phyloP scores from a whole-genome alignment of 2,797 vertebrate genomes.

The Chrosomus eos region DNA sequence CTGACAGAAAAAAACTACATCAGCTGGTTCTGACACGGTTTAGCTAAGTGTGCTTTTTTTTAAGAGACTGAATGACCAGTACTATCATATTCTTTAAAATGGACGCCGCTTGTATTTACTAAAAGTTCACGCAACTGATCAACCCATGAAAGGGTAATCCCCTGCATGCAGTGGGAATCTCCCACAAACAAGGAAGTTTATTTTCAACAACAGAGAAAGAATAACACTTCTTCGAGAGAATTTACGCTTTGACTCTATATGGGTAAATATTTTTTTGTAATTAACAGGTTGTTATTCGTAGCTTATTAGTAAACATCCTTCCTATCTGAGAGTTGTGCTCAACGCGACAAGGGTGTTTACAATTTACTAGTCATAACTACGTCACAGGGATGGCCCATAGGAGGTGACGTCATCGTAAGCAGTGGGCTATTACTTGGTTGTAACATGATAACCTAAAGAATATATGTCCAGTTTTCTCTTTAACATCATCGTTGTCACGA shows the following conservation, averaged over 20 bases:
- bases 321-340: not conserved
- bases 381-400: conserved; percentile 11
- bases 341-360: not conserved
- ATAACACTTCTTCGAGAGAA: not conserved
- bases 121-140: not conserved
- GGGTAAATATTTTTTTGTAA: too few relatives aligned
- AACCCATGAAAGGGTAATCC: conserved; percentile 59
- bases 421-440: not conserved
- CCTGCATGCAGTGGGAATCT: conserved; percentile 57
- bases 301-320: not conserved
- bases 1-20: not conserved
- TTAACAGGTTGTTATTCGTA: not conserved
- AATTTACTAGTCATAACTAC: not conserved
- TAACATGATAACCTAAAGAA: not conserved
- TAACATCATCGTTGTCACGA: not conserved
- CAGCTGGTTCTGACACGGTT: not conserved
- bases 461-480: not conserved
- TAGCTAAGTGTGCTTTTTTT: not conserved
- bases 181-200: conserved; percentile 64
- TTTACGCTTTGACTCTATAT: not conserved
- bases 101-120: not conserved
- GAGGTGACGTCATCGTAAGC: not conserved
- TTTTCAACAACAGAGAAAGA: conserved; percentile 35
- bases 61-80: not conserved
- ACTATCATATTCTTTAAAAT: not conserved